Evolutionary conservation across 2,797 vertebrate genomes (phyloP).

Genomic region (Dicrostonyx torquatus): DNA sequence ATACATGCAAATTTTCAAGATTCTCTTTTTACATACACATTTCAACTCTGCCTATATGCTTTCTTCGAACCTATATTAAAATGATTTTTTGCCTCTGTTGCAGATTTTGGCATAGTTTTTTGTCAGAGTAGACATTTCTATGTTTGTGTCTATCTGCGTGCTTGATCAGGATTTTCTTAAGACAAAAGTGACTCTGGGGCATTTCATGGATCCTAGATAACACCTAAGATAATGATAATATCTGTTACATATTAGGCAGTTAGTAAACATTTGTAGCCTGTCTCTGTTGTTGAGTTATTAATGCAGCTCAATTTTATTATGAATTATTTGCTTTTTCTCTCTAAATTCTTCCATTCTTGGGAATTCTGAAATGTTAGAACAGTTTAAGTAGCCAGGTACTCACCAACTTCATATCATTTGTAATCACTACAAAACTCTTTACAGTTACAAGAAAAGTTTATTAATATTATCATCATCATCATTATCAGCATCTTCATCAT

Average conservation of each 20-base stretch:
- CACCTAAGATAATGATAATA: not conserved
- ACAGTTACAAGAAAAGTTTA: not conserved
- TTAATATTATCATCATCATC: not conserved
- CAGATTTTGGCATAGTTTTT: not conserved
- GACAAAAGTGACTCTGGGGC: not conserved
- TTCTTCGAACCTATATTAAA: not conserved
- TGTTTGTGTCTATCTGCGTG: not conserved
- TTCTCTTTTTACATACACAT: conserved; percentile 44
- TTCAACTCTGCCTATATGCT: not conserved
- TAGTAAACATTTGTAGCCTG: conserved; percentile 20
- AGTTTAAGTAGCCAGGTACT: not conserved
- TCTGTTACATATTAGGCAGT: not conserved
- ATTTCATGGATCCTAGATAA: not conserved
- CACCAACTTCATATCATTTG: not conserved
- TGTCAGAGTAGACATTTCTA: not conserved
- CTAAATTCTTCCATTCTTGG: not conserved
- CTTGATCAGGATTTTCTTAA: not conserved
- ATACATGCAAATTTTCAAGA: not conserved
- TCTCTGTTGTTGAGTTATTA: not conserved
- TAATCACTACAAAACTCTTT: not conserved
- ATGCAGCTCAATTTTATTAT: not conserved
- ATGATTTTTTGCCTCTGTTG: not conserved
- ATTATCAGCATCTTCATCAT: conserved; percentile 22
- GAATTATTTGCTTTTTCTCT: not conserved
- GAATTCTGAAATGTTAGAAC: not conserved